These are phyloP conservation scores for Falco punctatus DNA, from an alignment of 2,113 vertebrate genomes.

Conservation along the genomic window DNA sequence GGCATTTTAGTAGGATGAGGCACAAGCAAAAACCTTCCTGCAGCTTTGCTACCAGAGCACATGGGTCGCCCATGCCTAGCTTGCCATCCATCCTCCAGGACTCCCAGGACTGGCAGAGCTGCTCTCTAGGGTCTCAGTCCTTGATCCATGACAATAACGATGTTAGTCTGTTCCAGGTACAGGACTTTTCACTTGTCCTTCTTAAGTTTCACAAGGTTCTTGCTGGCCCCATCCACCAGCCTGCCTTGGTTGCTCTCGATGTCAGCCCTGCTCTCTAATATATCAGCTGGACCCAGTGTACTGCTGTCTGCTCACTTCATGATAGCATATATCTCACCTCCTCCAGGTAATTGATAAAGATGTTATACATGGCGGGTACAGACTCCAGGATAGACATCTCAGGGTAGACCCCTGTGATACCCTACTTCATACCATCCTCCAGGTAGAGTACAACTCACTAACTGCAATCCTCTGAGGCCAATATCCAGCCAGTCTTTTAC, in stretches of 20 bases:
- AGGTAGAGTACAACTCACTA: background rate
- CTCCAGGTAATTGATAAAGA: background rate
- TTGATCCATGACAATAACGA: no score
- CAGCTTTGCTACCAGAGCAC: background rate
- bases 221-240: background rate
- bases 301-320: background rate
- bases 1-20: background rate
- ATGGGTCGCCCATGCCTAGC: background rate
- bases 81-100: background rate
- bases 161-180: background rate
- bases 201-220: background rate
- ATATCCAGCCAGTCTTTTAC: background rate
- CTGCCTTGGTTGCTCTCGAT: background rate
- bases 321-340: background rate
- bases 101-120: background rate
- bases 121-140: background rate
- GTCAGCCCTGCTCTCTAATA: background rate
- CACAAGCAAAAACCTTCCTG: background rate
- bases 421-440: background rate
- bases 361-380: rapidly evolving
- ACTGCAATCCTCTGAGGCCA: background rate
- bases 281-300: background rate
- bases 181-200: background rate
- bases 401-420: background rate
- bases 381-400: background rate